Percentiles rank a stretch among this genome's conserved stretches.
Conservation (phyloP, 92 coral and sea anemone genomes). For the Phenganax marumi region DNA sequence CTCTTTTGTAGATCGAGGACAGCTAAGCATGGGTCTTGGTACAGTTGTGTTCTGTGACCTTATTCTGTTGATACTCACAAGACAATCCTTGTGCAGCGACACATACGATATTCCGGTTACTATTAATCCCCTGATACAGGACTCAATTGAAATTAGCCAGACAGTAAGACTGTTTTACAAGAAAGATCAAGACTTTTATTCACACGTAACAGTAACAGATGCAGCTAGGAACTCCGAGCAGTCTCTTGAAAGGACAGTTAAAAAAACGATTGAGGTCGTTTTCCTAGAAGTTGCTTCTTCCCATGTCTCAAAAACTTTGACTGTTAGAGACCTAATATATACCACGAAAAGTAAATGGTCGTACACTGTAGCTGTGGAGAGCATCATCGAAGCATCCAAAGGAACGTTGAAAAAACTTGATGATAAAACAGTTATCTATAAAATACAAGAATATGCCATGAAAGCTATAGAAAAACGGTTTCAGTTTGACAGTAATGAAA, state of each 20-base stretch:
- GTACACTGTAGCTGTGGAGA: constrained; percentile 1
- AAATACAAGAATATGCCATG: constrained; percentile 35
- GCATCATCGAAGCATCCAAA: constrained; percentile 27
- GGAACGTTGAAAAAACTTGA: neutral
- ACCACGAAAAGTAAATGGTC: constrained; percentile 29
- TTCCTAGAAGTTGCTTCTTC: constrained; percentile 25
- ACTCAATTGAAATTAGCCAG: neutral
- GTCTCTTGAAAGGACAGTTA: neutral
- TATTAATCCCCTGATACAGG: constrained; percentile 21
- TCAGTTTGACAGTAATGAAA: neutral
- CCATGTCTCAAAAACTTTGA: constrained; percentile 7
- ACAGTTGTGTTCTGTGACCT: neutral
- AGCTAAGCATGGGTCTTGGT: constrained; percentile 27
- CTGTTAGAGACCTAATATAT: constrained; percentile 4
- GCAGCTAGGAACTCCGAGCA: constrained; percentile 18
- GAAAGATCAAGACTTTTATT: constrained; percentile 8
- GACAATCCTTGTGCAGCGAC: neutral
- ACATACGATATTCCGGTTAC: constrained; percentile 27
- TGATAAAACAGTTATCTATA: neutral
- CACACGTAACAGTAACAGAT: constrained; percentile 26
- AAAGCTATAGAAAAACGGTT: constrained; percentile 27
- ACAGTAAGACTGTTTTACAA: constrained; percentile 4
- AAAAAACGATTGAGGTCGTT: constrained; percentile 12
- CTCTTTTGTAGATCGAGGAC: neutral
- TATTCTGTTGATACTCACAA: constrained; percentile 9